phyloP scores from a whole-genome alignment of 1,140 invertebrate genomes.

The Colletes gigas region DNA sequence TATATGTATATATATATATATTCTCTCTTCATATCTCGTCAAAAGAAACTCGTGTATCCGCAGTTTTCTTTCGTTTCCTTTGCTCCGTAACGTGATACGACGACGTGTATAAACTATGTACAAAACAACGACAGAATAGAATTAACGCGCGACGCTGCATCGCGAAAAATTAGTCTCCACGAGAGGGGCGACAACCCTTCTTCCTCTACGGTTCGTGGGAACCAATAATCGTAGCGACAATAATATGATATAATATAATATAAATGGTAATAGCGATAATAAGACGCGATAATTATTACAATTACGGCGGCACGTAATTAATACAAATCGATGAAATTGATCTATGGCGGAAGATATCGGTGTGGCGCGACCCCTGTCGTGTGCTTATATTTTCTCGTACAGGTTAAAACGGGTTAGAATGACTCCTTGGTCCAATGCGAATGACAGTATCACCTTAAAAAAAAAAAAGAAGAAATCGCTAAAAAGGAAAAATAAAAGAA shows the following conservation, averaged over 20 bases:
- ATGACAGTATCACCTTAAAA: conserved; percentile 18
- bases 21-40: conserved; percentile 48
- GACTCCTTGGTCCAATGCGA: conserved; percentile 14
- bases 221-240: conserved; percentile 4
- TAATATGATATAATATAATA: conserved; percentile 23
- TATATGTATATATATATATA: conserved; percentile 43
- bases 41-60: conserved; percentile 51
- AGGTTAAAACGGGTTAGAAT: conserved; percentile 9
- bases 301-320: conserved; percentile 21
- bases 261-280: conserved; percentile 26
- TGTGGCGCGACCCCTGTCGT: neutral
- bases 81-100: conserved; percentile 9
- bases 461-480: neutral
- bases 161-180: conserved; percentile 27
- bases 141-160: conserved; percentile 50
- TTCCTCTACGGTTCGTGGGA: neutral
- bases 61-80: conserved; percentile 36
- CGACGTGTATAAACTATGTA: conserved; percentile 73
- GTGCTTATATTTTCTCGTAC: neutral
- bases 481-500: conserved; percentile 31
- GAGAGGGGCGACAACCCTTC: neutral
- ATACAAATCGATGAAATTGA: conserved; percentile 1
- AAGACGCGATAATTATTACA: conserved; percentile 6
- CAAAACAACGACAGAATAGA: conserved; percentile 74
- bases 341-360: conserved; percentile 8